These are phyloP conservation scores for Barnardius zonarius DNA, from an alignment of 2,113 vertebrate species.

Conservation along the genomic window DNA sequence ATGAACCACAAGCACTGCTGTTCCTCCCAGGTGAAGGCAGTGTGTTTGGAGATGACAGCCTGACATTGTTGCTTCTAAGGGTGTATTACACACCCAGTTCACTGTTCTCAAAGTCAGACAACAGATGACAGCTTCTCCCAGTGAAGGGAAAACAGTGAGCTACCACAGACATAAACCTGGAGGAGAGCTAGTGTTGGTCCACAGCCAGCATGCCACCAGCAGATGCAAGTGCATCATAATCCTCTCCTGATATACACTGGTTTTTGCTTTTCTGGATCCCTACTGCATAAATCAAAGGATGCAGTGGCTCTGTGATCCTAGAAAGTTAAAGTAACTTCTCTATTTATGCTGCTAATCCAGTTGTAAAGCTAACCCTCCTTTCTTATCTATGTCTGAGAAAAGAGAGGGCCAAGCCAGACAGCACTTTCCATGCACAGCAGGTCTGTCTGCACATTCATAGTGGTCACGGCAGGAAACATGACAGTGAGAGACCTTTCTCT, in stretches of 20 bases:
- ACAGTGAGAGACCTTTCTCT: not conserved
- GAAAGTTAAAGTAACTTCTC: not conserved
- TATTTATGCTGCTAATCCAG: not conserved
- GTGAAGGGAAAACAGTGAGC: not conserved
- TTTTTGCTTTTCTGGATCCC: not conserved
- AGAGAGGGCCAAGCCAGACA: not conserved
- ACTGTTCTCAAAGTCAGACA: not conserved
- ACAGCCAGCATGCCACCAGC: not conserved
- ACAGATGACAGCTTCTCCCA: not conserved
- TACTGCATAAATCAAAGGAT: not conserved
- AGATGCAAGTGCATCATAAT: rapidly evolving
- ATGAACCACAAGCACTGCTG: not conserved
- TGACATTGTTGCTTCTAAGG: not conserved
- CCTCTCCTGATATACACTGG: not conserved
- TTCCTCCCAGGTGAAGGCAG: not conserved
- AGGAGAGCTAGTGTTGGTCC: not conserved
- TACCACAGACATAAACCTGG: not conserved
- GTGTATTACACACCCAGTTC: not conserved
- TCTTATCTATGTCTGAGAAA: not conserved
- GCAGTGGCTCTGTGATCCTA: not conserved
- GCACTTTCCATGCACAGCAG: not conserved
- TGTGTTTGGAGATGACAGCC: not conserved
- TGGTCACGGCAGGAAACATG: not conserved
- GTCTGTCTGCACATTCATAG: not conserved
- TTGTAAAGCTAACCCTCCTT: not conserved